Conservation (phyloP, 2,797 vertebrate species). For the Malacoraja senta region DNA sequence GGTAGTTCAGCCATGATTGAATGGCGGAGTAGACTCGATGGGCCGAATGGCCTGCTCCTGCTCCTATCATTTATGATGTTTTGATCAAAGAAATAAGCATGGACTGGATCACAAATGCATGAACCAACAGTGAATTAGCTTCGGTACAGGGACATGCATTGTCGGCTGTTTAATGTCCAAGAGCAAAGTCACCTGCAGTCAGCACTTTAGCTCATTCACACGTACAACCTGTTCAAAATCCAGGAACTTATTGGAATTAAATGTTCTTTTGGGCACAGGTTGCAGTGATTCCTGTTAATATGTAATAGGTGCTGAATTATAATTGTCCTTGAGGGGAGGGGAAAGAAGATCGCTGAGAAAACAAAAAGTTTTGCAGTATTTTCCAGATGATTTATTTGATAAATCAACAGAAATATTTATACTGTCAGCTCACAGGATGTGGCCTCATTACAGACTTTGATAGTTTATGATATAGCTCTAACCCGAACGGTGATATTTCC, state of each 20-base stretch:
- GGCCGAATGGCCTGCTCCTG: too few species aligned
- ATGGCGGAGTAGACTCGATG: too few species aligned
- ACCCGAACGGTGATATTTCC: not conserved
- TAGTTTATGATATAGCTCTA: not conserved
- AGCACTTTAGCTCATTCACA: not conserved
- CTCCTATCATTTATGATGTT: too few species aligned
- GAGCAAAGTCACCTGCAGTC: not conserved
- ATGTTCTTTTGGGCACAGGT: conserved; percentile 10
- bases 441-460: conserved; percentile 19
- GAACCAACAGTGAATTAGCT: not conserved
- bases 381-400: conserved; percentile 31
- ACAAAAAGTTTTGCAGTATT: conserved; percentile 31
- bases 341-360: not conserved
- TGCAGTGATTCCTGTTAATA: conserved; percentile 24
- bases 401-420: conserved; percentile 32
- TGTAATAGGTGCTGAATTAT: conserved; percentile 32
- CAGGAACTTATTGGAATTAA: not conserved
- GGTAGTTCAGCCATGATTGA: too few species aligned
- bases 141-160: not conserved
- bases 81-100: not conserved
- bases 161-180: not conserved
- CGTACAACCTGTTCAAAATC: conserved; percentile 23
- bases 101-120: not conserved
- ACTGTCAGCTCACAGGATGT: conserved; percentile 23
- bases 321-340: not conserved